Conservation (phyloP, 2,797 vertebrate species). For the Chelonia mydas region DNA sequence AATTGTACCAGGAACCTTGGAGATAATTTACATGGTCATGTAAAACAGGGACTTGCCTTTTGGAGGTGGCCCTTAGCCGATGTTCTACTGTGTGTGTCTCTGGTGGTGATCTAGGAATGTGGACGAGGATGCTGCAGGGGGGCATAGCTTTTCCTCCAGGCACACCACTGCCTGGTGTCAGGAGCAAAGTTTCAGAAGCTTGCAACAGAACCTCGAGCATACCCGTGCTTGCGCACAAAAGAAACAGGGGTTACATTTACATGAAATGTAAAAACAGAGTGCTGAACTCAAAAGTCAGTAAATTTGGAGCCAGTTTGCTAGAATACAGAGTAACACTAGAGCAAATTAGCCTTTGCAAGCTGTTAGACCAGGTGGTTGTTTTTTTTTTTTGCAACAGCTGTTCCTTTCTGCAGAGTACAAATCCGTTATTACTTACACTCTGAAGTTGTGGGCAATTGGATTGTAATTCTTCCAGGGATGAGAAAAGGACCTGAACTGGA, state of each 20-base stretch:
- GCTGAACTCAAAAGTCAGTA: background rate
- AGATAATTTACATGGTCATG: background rate
- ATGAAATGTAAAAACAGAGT: background rate
- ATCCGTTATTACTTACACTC: background rate
- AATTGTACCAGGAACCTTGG: background rate
- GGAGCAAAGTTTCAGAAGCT: background rate
- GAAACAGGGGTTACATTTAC: background rate
- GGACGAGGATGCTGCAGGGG: background rate
- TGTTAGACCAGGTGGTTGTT: background rate
- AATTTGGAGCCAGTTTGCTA: background rate
- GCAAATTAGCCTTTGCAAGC: background rate
- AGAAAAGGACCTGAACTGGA: background rate
- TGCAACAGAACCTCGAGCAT: background rate
- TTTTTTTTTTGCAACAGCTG: background rate
- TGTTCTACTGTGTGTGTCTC: too few species aligned
- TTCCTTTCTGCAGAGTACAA: background rate
- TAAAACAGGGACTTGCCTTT: background rate
- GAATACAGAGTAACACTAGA: background rate
- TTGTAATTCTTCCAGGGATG: conserved; percentile 33
- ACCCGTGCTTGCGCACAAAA: background rate
- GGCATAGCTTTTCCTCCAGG: background rate
- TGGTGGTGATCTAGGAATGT: background rate
- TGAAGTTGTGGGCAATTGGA: conserved; percentile 36
- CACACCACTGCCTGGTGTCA: too few species aligned
- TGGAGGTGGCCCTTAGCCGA: too few species aligned